Evolutionary conservation across 2,113 vertebrate genomes (phyloP).

Genomic region (Calonectris borealis): DNA sequence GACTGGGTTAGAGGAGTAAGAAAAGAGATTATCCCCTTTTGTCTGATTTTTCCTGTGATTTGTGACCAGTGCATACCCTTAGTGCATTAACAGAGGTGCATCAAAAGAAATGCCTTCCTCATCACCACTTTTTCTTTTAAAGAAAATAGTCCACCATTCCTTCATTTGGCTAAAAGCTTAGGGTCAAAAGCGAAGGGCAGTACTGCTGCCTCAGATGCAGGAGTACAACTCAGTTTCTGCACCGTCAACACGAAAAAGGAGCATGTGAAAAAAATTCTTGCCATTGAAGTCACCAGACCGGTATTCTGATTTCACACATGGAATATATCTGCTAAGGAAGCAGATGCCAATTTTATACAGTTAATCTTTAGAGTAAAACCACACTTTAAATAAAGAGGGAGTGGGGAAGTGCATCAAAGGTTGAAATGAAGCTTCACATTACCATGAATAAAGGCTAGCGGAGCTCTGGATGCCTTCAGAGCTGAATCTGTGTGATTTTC

Average conservation of each 20-base stretch:
- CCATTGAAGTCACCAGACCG: background rate
- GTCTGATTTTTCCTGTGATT: background rate
- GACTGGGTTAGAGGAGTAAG: background rate
- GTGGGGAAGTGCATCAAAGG: constrained; percentile 16
- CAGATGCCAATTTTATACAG: constrained; percentile 45
- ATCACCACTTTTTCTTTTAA: background rate
- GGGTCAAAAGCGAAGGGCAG: background rate
- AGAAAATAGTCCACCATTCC: background rate
- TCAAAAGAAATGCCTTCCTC: background rate
- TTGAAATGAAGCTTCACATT: background rate
- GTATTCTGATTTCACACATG: constrained; percentile 48
- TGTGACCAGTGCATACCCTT: background rate
- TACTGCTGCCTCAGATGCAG: background rate
- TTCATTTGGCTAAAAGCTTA: background rate
- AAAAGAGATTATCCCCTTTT: background rate
- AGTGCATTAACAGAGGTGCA: background rate
- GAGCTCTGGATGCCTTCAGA: constrained; percentile 37
- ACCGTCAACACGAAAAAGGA: background rate
- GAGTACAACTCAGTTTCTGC: background rate
- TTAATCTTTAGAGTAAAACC: constrained; percentile 36
- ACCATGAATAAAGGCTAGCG: constrained; percentile 1
- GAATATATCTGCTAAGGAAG: constrained; percentile 41
- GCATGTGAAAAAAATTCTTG: background rate
- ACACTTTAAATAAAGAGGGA: constrained; percentile 47
- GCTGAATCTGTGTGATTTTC: background rate